Evolutionary conservation across 2,888 invertebrate species (phyloP), one percentile per base, ranked within the genome.

Genomic region (Apamea monoglypha): DNA sequence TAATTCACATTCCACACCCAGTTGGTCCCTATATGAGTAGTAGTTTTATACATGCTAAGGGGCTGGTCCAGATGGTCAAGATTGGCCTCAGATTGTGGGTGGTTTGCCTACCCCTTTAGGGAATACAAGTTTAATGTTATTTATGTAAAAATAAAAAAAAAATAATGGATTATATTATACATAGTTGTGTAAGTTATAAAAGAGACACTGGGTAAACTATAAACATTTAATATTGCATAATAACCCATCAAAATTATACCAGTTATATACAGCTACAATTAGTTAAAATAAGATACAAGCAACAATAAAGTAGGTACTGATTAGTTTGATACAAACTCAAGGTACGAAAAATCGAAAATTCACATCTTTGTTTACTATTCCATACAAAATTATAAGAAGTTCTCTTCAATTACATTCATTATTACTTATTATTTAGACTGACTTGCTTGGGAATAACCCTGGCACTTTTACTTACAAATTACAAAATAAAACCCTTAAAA

Each of bases 321-420:
- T 82, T 86, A 70, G 77, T 77, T 84, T 84, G 78, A 83, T 77
- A 83, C 83, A 83, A 85, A 83, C 78, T 61, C 69, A 64, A 32
- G 25, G 36, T 66, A 83, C 44, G 77, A 76, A 69, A 69, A 70
- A 7, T 32, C 16, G 2, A 74, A 47, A 71, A 53, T 44, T n/a
- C 36, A 44, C 7, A 56, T 40, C 12, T 50, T 32, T 81, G 14
- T 74, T 36, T 2, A 63, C 32, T 63, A 67, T 40, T 67, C 40
- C 21, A 53, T 71, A 53, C 29, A 85, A 66, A 32, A 81, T 70
- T 59, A 64, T 12, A 61, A 61, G 32, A 32, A 56, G n/a, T 16
- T n/a, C 25, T 40, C 21, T 50, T 16, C 40, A 36, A 56, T 61
- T 8, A 56, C 14, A 47, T 16, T 16, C 47, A 61, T 32, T 8